These are phyloP conservation scores for Torymus auratus DNA, from an alignment of 2,888 invertebrate genomes.

Conservation along the genomic window DNA sequence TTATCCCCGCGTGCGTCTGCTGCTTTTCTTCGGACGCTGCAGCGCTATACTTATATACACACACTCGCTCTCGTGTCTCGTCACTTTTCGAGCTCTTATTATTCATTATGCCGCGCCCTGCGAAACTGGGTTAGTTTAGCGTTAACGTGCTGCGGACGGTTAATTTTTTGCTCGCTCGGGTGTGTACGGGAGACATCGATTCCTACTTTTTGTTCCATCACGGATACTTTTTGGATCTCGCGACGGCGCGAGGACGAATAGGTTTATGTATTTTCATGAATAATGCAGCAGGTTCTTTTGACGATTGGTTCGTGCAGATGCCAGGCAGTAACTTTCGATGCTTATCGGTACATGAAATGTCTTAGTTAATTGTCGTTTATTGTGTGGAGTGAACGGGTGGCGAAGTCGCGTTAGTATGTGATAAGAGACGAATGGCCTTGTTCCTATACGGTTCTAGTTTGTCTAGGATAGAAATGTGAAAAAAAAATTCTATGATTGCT, in stretches of 20 bases:
- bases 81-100: constrained; percentile 47
- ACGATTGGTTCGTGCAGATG: constrained; percentile 3
- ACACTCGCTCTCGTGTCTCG: background rate
- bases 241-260: constrained; percentile 8
- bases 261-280: constrained; percentile 39
- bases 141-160: constrained; percentile 40
- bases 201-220: constrained; percentile 60
- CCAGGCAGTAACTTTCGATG: constrained; percentile 26
- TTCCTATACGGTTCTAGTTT: background rate
- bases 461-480: constrained; percentile 1
- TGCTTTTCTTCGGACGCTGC: constrained; percentile 23
- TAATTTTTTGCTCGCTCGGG: constrained; percentile 6
- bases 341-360: constrained; percentile 34
- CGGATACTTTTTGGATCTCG: background rate
- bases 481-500: no score
- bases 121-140: constrained; percentile 55
- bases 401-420: background rate
- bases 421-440: constrained; percentile 12
- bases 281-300: constrained; percentile 41
- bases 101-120: constrained; percentile 48
- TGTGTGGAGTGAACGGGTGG: background rate
- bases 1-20: background rate
- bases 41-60: background rate
- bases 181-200: constrained; percentile 17
- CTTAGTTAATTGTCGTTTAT: constrained; percentile 47